Evolutionary conservation across 2,888 invertebrate genomes (phyloP).

Genomic region (Entomobrya proxima): DNA sequence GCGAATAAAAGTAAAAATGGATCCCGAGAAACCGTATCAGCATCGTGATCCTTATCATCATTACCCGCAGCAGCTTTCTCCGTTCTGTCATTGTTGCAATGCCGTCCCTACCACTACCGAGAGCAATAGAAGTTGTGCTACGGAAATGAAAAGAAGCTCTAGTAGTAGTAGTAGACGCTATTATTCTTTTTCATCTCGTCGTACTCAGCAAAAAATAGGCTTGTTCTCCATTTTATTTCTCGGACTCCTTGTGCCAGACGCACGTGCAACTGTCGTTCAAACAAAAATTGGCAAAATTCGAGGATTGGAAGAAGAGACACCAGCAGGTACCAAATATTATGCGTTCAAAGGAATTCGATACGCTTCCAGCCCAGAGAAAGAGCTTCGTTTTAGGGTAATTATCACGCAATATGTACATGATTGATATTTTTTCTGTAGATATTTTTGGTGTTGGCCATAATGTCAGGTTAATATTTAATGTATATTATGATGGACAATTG

Average conservation of each 20-base stretch:
- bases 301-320: conserved; percentile 72
- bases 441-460: too few species aligned
- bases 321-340: conserved; percentile 72
- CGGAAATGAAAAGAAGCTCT: conserved; percentile 12
- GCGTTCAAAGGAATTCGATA: conserved; percentile 76
- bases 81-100: conserved; percentile 25
- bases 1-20: conserved; percentile 29
- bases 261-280: conserved; percentile 69
- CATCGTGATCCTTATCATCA: conserved; percentile 25
- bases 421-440: too few species aligned
- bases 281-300: conserved; percentile 75
- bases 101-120: background rate
- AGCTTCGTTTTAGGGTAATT: conserved; percentile 76
- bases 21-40: conserved; percentile 15
- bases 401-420: too few species aligned
- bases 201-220: conserved; percentile 14
- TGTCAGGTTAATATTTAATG: too few species aligned
- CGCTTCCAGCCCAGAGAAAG: conserved; percentile 75
- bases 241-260: conserved; percentile 45
- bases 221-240: conserved; percentile 52
- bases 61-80: conserved; percentile 14
- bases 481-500: too few species aligned
- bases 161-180: background rate
- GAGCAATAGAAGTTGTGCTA: background rate
- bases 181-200: background rate